phyloP scores from a whole-genome alignment of 1,140 invertebrate species.

The Atta texana region DNA sequence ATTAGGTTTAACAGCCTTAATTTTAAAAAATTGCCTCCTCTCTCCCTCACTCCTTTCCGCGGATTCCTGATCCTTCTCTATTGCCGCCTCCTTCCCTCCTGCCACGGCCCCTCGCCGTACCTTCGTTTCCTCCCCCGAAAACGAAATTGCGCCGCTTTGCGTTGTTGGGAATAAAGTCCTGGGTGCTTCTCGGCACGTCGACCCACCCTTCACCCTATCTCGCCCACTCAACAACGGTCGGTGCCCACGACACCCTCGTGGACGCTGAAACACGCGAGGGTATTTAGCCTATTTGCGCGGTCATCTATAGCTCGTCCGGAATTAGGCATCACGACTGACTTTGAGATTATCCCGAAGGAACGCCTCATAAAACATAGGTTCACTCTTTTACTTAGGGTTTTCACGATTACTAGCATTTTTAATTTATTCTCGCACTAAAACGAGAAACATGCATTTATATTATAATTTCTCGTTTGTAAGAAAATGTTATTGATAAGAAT shows the following conservation, averaged over 20 bases:
- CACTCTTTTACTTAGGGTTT: constrained; percentile 9
- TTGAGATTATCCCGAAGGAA: constrained; percentile 50
- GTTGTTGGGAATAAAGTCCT: constrained; percentile 70
- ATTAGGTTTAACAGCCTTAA: constrained; percentile 84
- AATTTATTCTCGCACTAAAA: constrained; percentile 12
- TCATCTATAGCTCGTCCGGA: constrained; percentile 22
- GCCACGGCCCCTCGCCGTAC: constrained; percentile 16
- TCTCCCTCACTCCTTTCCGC: constrained; percentile 58
- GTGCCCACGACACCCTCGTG: constrained; percentile 47
- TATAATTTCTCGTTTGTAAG: constrained; percentile 1
- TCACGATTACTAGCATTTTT: not conserved
- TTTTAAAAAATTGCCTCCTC: constrained; percentile 82
- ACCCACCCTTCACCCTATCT: constrained; percentile 4
- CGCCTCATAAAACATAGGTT: constrained; percentile 25
- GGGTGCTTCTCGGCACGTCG: constrained; percentile 49
- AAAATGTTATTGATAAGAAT: constrained; percentile 25
- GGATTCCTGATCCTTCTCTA: constrained; percentile 44
- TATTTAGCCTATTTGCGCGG: constrained; percentile 63
- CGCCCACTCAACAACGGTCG: constrained; percentile 12
- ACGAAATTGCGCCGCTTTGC: constrained; percentile 78
- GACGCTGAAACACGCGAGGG: constrained; percentile 40
- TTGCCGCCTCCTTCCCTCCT: not conserved
- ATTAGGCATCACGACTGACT: constrained; percentile 66
- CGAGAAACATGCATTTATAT: constrained; percentile 7
- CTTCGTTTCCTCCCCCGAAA: constrained; percentile 47